Conservation (phyloP, 1,140 invertebrate genomes). For the Fopius arisanus region DNA sequence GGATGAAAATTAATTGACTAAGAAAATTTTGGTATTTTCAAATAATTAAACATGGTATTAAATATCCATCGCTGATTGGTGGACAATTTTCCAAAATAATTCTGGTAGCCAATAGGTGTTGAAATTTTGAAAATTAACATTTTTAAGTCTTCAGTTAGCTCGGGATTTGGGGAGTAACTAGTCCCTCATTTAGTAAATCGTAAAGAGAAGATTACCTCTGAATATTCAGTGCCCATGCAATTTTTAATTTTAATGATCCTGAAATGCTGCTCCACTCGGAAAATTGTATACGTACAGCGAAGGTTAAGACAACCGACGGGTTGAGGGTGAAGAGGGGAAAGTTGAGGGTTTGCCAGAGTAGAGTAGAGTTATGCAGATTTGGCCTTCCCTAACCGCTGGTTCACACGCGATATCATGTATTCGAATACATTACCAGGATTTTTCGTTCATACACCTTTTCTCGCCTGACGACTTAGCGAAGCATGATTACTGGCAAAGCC, state of each 20-base stretch:
- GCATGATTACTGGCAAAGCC: slow-evolving; percentile 20
- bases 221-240: not conserved
- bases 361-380: slow-evolving; percentile 56
- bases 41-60: too few species aligned
- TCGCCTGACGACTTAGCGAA: slow-evolving; percentile 14
- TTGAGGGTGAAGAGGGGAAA: slow-evolving; percentile 41
- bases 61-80: too few species aligned
- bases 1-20: too few species aligned
- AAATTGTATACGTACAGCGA: slow-evolving; percentile 19
- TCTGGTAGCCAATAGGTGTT: too few species aligned
- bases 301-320: slow-evolving; percentile 41
- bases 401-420: slow-evolving; percentile 57
- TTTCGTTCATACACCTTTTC: slow-evolving; percentile 23
- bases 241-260: not conserved
- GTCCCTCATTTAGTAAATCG: too few species aligned
- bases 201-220: not conserved
- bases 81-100: too few species aligned
- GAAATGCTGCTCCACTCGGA: not conserved
- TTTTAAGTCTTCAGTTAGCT: too few species aligned
- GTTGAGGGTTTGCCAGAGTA: slow-evolving; percentile 33
- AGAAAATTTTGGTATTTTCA: too few species aligned
- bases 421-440: slow-evolving; percentile 44
- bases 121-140: too few species aligned
- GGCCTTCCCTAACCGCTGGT: slow-evolving; percentile 50
- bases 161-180: too few species aligned